Percentiles rank a stretch among this genome's conserved stretches.
Evolutionary conservation across 2,113 vertebrate species (phyloP).

Genomic region (Alosa alosa): DNA sequence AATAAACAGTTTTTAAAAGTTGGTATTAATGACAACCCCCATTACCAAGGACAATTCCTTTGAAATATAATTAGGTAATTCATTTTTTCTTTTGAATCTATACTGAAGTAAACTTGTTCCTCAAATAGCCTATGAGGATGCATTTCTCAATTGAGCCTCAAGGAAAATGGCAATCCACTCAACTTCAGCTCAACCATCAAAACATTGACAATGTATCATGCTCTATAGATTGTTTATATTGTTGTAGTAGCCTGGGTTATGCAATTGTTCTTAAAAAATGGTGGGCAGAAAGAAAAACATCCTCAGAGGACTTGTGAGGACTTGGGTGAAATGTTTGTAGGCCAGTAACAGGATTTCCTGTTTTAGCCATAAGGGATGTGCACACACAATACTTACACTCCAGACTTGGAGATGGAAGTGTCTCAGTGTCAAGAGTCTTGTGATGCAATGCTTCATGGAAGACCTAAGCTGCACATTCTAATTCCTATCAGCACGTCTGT

Average conservation of each 20-base stretch:
- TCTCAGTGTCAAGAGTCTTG: neutral
- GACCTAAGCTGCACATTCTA: neutral
- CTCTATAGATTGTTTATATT: constrained; percentile 38
- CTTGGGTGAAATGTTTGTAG: constrained; percentile 5
- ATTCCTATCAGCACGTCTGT: neutral
- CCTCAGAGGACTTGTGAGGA: neutral
- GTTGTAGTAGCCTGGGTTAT: neutral
- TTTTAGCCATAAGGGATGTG: constrained; percentile 11
- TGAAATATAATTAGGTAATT: too few relatives aligned
- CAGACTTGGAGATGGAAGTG: neutral
- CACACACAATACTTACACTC: neutral
- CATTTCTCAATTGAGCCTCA: neutral
- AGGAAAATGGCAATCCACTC: neutral
- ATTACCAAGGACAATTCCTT: too few relatives aligned
- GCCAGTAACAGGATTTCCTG: constrained; percentile 32
- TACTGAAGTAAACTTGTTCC: neutral
- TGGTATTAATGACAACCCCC: too few relatives aligned
- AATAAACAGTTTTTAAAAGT: too few relatives aligned
- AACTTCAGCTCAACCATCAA: neutral
- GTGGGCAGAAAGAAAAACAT: neutral
- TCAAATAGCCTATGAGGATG: neutral
- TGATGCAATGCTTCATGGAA: neutral
- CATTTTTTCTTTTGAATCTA: neutral
- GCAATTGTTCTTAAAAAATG: neutral
- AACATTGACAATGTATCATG: neutral